A percentile compares a stretch with the other conserved stretches of the same genome.
phyloP scores from a whole-genome alignment of 2,113 vertebrate genomes.

The Pristiophorus japonicus region DNA sequence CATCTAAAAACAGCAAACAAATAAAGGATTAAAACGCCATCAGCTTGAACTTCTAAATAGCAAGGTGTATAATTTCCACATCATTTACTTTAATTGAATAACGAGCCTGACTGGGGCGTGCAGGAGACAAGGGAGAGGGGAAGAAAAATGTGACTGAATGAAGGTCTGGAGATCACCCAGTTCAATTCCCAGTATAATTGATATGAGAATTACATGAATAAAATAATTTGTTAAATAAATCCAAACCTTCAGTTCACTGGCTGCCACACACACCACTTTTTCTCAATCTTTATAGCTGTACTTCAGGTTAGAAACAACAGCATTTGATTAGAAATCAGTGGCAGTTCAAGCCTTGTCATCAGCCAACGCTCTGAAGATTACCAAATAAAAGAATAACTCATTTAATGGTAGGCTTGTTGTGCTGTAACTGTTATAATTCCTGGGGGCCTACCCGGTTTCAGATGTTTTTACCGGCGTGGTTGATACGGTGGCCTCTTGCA shows the following conservation, averaged over 20 bases:
- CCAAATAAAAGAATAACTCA: neutral
- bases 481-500: too few species aligned
- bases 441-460: too few species aligned
- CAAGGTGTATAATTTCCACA: neutral
- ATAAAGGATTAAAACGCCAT: neutral
- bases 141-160: neutral
- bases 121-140: neutral
- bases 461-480: too few species aligned
- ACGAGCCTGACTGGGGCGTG: neutral
- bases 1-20: constrained; percentile 50
- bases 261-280: too few species aligned
- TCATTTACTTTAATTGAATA: too few species aligned
- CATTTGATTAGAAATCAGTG: neutral
- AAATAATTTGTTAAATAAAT: neutral
- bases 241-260: neutral
- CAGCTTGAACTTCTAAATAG: neutral
- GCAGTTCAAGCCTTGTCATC: neutral
- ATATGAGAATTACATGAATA: neutral
- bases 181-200: neutral
- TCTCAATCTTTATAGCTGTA: neutral
- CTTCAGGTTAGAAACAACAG: neutral
- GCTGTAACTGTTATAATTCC: neutral
- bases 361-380: neutral
- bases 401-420: neutral
- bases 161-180: neutral